Percentiles rank a stretch among this genome's conserved stretches.
Evolutionary conservation across 2,888 invertebrate genomes (phyloP).

Genomic region (Alcis repandata): DNA sequence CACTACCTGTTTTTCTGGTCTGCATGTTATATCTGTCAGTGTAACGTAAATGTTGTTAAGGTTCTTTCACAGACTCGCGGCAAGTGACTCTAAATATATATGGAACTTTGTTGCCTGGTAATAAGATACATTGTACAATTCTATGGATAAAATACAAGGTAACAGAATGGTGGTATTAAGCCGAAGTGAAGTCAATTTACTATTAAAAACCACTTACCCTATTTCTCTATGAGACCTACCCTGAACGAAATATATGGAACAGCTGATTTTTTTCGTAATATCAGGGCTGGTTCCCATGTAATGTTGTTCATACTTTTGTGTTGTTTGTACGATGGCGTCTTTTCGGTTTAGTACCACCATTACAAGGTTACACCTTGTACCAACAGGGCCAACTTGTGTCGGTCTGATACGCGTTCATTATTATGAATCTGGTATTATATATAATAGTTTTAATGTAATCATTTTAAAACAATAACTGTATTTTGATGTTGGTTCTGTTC

Average conservation of each 20-base stretch:
- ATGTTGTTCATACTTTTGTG: too few species aligned
- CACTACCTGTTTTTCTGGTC: neutral
- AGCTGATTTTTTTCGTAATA: too few species aligned
- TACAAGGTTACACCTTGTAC: neutral
- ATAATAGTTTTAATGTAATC: conserved; percentile 51
- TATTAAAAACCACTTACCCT: too few species aligned
- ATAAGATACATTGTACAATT: conserved; percentile 28
- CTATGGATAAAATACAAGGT: neutral
- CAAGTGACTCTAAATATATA: conserved; percentile 14
- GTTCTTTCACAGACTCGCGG: neutral
- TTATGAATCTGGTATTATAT: conserved; percentile 57
- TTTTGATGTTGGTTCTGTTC: conserved; percentile 59
- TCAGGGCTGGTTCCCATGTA: too few species aligned
- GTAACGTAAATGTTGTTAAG: conserved; percentile 9
- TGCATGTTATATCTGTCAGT: conserved; percentile 2
- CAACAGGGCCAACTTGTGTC: conserved; percentile 22
- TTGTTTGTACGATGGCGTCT: too few species aligned
- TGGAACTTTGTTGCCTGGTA: conserved; percentile 29
- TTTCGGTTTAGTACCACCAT: too few species aligned
- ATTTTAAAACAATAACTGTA: conserved; percentile 2
- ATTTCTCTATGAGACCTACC: too few species aligned
- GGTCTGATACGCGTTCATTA: conserved; percentile 42
- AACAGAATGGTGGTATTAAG: too few species aligned
- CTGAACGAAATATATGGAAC: too few species aligned
- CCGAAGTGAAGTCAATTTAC: too few species aligned